Percentiles rank a stretch among this genome's conserved stretches.
Evolutionary conservation across 2,113 vertebrate species (phyloP).

Genomic region (Baryphthengus martii): DNA sequence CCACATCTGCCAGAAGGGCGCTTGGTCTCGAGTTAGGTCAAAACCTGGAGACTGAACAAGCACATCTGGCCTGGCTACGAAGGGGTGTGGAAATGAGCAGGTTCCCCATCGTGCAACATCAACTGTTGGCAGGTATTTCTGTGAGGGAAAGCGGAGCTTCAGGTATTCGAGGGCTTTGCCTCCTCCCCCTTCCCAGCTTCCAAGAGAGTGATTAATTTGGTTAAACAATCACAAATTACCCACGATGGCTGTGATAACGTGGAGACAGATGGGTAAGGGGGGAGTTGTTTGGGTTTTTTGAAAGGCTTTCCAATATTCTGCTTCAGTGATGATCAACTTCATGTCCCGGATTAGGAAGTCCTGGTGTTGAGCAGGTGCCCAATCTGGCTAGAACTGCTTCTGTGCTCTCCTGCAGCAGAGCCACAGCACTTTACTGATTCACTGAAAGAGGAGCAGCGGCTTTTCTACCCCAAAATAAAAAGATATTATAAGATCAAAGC

Average conservation of each 20-base stretch:
- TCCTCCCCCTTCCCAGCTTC: background rate
- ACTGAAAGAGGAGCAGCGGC: background rate
- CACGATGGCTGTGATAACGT: background rate
- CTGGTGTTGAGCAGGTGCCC: background rate
- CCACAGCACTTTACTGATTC: background rate
- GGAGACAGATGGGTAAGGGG: background rate
- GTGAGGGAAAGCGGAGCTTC: background rate
- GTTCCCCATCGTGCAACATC: background rate
- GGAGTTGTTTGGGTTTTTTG: too few species aligned
- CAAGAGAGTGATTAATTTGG: background rate
- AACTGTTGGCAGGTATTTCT: background rate
- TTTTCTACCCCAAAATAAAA: background rate
- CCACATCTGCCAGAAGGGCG: background rate
- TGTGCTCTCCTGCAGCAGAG: background rate
- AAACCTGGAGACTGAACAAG: background rate
- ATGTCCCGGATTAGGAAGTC: background rate
- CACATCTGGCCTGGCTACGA: background rate
- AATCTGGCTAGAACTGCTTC: background rate
- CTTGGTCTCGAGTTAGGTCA: background rate
- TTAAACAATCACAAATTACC: background rate
- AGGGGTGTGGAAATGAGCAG: background rate
- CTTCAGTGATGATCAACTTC: background rate
- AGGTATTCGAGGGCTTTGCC: background rate
- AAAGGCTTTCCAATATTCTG: background rate
- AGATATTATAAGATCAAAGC: background rate